phyloP scores from a whole-genome alignment of 2,888 invertebrate species.

The Pollenia labialis region DNA sequence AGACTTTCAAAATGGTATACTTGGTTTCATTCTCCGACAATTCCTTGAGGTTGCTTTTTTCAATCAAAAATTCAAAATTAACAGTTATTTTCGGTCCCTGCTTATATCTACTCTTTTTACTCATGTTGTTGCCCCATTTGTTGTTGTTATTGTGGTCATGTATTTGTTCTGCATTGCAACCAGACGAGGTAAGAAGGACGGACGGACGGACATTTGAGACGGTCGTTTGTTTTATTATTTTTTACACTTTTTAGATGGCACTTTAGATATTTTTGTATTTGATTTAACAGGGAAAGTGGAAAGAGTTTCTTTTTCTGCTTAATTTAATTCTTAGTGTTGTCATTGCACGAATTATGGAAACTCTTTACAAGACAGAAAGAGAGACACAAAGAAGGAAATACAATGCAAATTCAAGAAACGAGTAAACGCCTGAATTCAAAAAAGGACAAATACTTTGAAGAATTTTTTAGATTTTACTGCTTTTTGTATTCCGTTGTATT shows the following conservation, averaged over 20 bases:
- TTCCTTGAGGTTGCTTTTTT: too few species aligned
- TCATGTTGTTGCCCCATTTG: neutral
- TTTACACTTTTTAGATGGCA: neutral
- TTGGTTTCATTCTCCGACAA: too few species aligned
- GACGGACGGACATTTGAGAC: neutral
- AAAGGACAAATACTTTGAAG: too few species aligned
- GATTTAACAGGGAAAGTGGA: conserved; percentile 4
- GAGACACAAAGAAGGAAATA: too few species aligned
- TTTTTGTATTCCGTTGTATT: too few species aligned
- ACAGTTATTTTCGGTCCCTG: too few species aligned
- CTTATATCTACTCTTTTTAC: neutral
- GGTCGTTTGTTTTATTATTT: neutral
- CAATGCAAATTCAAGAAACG: too few species aligned
- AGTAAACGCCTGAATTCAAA: too few species aligned
- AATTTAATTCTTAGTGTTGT: neutral
- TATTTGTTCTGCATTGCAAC: conserved; percentile 30
- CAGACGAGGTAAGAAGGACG: neutral
- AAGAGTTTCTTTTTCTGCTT: neutral
- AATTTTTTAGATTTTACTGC: too few species aligned
- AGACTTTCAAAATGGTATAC: too few species aligned
- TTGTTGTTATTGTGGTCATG: neutral
- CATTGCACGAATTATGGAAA: neutral
- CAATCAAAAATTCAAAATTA: too few species aligned
- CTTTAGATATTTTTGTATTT: neutral
- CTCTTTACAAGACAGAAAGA: neutral